Percentiles rank a stretch among this genome's conserved stretches.
phyloP scores from a whole-genome alignment of 2,113 vertebrate genomes.

The Oplegnathus fasciatus region DNA sequence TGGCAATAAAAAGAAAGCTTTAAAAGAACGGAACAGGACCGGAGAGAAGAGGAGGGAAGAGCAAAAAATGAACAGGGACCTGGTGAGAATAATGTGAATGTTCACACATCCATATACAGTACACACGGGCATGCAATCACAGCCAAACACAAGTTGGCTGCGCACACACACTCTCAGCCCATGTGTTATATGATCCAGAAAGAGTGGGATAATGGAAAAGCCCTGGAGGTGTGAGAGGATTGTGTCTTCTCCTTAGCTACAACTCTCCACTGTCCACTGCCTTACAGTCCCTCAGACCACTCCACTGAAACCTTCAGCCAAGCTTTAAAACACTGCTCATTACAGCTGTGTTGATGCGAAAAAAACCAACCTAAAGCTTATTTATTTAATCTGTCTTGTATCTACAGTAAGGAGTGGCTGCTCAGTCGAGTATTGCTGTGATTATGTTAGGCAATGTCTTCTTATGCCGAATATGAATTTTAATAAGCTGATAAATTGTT shows the following conservation, averaged over 20 bases:
- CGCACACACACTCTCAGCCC: slow-evolving; percentile 15
- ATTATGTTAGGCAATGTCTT: slow-evolving; percentile 18
- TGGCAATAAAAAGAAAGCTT: slow-evolving; percentile 48
- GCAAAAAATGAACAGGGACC: slow-evolving; percentile 10
- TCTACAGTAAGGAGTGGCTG: neutral
- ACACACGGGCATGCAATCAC: slow-evolving; percentile 42
- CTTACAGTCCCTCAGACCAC: slow-evolving; percentile 68
- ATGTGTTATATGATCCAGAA: slow-evolving; percentile 81
- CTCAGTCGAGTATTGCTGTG: slow-evolving; percentile 12
- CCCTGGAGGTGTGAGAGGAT: slow-evolving; percentile 75
- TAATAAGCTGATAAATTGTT: slow-evolving; percentile 2
- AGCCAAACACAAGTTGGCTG: slow-evolving; percentile 28
- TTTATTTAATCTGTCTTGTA: slow-evolving; percentile 39
- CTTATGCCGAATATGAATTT: slow-evolving; percentile 1
- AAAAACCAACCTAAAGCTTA: slow-evolving; percentile 11
- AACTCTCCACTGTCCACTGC: slow-evolving; percentile 76
- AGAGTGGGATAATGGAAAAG: slow-evolving; percentile 78
- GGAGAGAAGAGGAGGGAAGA: neutral
- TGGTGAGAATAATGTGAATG: slow-evolving; percentile 49
- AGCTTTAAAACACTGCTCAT: slow-evolving; percentile 65
- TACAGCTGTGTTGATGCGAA: slow-evolving; percentile 40
- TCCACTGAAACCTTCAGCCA: slow-evolving; percentile 61
- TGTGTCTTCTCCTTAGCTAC: slow-evolving; percentile 75
- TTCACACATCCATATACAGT: slow-evolving; percentile 27
- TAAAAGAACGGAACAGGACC: slow-evolving; percentile 30